phyloP scores from a whole-genome alignment of 1,140 invertebrate species.

The Rhagoletis pomonella region DNA sequence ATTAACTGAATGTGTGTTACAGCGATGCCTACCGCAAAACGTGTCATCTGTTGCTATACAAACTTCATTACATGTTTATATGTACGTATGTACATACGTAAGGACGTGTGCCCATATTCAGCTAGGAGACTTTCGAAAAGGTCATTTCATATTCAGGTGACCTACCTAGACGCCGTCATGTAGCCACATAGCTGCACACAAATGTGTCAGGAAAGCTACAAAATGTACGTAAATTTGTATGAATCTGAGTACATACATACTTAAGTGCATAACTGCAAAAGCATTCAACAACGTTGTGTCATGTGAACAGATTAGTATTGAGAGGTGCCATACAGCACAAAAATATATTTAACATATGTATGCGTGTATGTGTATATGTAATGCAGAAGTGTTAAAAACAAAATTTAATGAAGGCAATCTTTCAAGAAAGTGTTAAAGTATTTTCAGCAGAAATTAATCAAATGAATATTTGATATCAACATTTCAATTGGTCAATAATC shows the following conservation, averaged over 20 bases:
- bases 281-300: background rate
- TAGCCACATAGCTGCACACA: background rate
- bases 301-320: background rate
- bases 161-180: conserved; percentile 1
- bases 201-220: background rate
- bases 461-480: too few species aligned
- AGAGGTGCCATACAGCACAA: too few species aligned
- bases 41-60: background rate
- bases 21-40: background rate
- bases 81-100: background rate
- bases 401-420: too few species aligned
- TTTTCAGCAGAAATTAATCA: too few species aligned
- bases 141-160: conserved; percentile 49
- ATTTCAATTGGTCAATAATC: too few species aligned
- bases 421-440: too few species aligned
- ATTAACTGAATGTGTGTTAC: background rate
- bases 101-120: too few species aligned
- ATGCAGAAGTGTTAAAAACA: too few species aligned
- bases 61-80: background rate
- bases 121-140: conserved; percentile 17
- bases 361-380: too few species aligned
- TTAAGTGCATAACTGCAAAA: too few species aligned
- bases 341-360: too few species aligned
- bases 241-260: background rate
- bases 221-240: background rate